Evolutionary conservation across 2,113 vertebrate genomes (phyloP).

Genomic region (Pterocles orientalis): DNA sequence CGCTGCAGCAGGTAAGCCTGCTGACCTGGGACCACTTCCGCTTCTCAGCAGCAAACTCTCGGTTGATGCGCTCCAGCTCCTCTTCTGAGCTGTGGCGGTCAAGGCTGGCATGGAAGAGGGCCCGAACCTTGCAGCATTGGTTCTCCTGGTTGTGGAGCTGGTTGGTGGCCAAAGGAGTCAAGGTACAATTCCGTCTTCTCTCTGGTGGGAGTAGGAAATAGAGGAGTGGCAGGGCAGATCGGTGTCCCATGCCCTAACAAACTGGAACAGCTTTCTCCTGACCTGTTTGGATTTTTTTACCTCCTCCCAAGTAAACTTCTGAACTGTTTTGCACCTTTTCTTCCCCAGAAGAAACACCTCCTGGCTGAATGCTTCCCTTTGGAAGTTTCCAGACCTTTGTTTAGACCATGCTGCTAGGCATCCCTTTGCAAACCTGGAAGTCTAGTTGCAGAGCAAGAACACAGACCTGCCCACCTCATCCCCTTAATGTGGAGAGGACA

Average conservation of each 20-base stretch:
- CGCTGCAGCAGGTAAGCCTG: conserved; percentile 67
- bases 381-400: not conserved
- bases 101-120: conserved; percentile 83
- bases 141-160: conserved; percentile 89
- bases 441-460: not conserved
- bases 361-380: not conserved
- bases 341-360: not conserved
- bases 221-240: not conserved
- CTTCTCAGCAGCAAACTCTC: conserved; percentile 77
- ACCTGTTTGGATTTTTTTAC: not conserved
- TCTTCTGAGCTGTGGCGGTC: conserved; percentile 91
- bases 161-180: conserved; percentile 87
- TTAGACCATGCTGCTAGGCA: not conserved
- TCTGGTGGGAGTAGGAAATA: conserved; percentile 71
- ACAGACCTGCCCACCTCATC: not conserved
- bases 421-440: not conserved
- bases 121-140: conserved; percentile 81
- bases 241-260: not conserved
- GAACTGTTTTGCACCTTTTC: not conserved
- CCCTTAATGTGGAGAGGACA: not conserved
- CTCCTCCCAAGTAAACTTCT: not conserved
- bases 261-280: not conserved
- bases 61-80: conserved; percentile 88
- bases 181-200: conserved; percentile 82
- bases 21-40: conserved; percentile 84